These are phyloP conservation scores for Hozukius guyotensis DNA, from an alignment of 2,797 vertebrate genomes.

Conservation along the genomic window DNA sequence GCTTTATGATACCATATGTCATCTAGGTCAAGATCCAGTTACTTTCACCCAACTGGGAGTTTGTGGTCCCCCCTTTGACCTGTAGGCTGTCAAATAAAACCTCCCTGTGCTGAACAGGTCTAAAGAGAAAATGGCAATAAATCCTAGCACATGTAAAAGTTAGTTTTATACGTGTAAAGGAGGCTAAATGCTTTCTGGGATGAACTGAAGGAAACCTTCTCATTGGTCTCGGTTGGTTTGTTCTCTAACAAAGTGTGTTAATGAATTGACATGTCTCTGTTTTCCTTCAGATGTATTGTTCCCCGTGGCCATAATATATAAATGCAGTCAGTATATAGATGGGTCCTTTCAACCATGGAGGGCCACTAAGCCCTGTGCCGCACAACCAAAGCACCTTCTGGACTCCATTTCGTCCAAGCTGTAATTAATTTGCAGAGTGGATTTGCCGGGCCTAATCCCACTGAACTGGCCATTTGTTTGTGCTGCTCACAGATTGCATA, in stretches of 20 bases:
- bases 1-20: conserved; percentile 54
- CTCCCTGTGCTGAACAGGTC: not conserved
- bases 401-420: conserved; percentile 52
- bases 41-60: conserved; percentile 16
- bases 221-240: not conserved
- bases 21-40: conserved; percentile 40
- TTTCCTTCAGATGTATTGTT: conserved; percentile 4
- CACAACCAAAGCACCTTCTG: conserved; percentile 62
- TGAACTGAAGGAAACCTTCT: not conserved
- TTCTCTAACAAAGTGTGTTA: not conserved
- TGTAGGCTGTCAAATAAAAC: not conserved
- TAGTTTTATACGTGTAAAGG: not conserved
- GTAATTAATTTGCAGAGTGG: conserved; percentile 72
- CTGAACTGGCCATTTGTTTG: conserved; percentile 59
- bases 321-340: not conserved
- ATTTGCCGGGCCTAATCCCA: conserved; percentile 62
- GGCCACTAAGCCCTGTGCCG: conserved; percentile 12
- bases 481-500: conserved; percentile 47
- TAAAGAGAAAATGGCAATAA: not conserved
- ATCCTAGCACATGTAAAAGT: not conserved
- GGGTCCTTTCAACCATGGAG: not conserved
- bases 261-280: not conserved
- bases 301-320: not conserved
- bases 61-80: not conserved
- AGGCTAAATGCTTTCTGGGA: not conserved